phyloP scores from a whole-genome alignment of 2,888 invertebrate species.

The Liopterus haemorrhoidalis region DNA sequence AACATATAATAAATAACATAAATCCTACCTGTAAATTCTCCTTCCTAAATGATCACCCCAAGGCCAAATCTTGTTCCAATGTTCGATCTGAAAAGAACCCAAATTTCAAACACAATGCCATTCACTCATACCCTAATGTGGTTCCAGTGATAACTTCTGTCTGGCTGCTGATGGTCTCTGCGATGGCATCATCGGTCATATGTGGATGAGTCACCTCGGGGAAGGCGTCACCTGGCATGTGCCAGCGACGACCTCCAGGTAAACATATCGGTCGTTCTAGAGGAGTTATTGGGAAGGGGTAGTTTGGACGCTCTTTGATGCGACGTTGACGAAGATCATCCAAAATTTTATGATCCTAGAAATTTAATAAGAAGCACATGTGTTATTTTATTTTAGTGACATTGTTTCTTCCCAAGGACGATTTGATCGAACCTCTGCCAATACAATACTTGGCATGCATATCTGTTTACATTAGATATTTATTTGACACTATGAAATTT shows the following conservation, averaged over 20 bases:
- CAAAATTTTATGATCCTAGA: slow-evolving; percentile 44
- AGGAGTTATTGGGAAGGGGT: slow-evolving; percentile 52
- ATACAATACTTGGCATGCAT: no score
- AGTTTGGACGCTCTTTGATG: slow-evolving; percentile 49
- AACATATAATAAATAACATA: no score
- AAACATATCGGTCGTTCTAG: slow-evolving; percentile 66
- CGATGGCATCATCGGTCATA: slow-evolving; percentile 84
- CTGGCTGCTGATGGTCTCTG: slow-evolving; percentile 76
- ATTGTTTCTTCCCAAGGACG: no score
- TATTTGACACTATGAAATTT: no score
- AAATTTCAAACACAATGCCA: slow-evolving; percentile 18
- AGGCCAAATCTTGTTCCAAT: slow-evolving; percentile 58
- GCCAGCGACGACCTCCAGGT: slow-evolving; percentile 74
- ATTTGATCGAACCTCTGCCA: no score
- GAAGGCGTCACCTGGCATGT: slow-evolving; percentile 70
- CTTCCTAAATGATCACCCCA: slow-evolving; percentile 51
- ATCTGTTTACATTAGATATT: no score
- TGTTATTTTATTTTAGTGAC: slow-evolving; percentile 7
- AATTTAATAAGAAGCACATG: no score
- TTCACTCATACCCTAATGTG: slow-evolving; percentile 67
- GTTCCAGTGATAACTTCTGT: slow-evolving; percentile 80
- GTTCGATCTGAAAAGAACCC: slow-evolving; percentile 55
- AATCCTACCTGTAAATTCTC: slow-evolving; percentile 57
- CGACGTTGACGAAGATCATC: slow-evolving; percentile 47
- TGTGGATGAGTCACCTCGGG: slow-evolving; percentile 36